Evolutionary conservation across 2,113 vertebrate species (phyloP), one percentile per base, ranked within the genome.

Genomic region (Leucopsar rothschildi): DNA sequence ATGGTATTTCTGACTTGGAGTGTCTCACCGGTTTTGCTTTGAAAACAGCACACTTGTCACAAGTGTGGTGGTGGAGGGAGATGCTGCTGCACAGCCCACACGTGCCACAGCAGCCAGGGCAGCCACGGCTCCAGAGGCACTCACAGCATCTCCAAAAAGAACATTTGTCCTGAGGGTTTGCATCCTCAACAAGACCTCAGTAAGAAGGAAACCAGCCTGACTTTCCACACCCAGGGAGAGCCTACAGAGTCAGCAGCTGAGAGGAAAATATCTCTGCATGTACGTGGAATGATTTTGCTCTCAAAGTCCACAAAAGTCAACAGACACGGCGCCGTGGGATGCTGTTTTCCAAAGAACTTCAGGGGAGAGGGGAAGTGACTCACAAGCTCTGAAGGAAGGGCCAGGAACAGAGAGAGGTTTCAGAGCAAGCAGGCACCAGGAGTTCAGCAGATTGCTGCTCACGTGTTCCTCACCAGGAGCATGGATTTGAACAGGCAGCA

Each of bases 51-150:
- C 9, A 28, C 27, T 29, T 42, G 11, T 10, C 63, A 27, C 44
- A 18, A 4, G 23, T 17, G 7, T 4, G 6, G 28, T 2, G 5
- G 22, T 1, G 2, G 18, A 21, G 23, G 27, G 4, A n/a, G 35
- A 40, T 29, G 14, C 4, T 37, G 19, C 57, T 47, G 29, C 6
- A 6, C 16, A 22, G n/a, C 10, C 33, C 35, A 0, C 0, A 0
- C 1, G 33, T 2, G 2, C 68, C 45, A 73, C 31, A 77, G 72
- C 40, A 35, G 33, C 0, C 0, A 59, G 10, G 10, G 22, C 14
- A 90, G 39, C 27, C 52, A 47, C 0, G 0, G 0, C 12, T 79
- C 25, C 23, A 55, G 55, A 39, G 40, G 37, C 3, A 3, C 15
- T 60, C 35, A 33, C 0, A 1, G 18, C 44, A 40, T 27, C 42